These are phyloP conservation scores for Eupithecia inturbata DNA, from an alignment of 2,888 invertebrate genomes.

Conservation along the genomic window DNA sequence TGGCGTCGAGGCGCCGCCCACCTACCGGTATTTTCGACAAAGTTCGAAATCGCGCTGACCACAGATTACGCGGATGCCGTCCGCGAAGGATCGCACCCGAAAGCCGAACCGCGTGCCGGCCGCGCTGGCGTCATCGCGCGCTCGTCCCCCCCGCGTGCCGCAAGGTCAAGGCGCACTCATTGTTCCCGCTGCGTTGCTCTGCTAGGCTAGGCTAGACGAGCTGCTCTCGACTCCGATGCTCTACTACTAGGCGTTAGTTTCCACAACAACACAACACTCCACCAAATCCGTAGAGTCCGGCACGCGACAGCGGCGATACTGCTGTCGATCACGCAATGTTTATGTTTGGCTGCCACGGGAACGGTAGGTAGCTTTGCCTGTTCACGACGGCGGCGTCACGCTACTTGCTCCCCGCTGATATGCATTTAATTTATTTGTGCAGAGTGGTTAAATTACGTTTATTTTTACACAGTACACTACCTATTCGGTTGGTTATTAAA, in stretches of 20 bases:
- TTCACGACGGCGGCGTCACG: conserved; percentile 61
- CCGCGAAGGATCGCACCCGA: conserved; percentile 83
- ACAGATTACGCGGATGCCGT: conserved; percentile 82
- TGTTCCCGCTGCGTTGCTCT: conserved; percentile 70
- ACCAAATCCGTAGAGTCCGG: conserved; percentile 46
- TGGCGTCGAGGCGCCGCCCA: conserved; percentile 73
- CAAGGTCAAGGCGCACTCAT: conserved; percentile 82
- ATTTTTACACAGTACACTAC: conserved; percentile 34
- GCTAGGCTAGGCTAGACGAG: conserved; percentile 61
- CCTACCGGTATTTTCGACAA: conserved; percentile 78
- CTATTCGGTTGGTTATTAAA: background rate
- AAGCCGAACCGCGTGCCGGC: conserved; percentile 79
- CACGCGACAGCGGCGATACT: conserved; percentile 56
- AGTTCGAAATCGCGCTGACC: conserved; percentile 76
- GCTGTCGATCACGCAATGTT: conserved; percentile 79
- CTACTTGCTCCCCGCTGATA: conserved; percentile 53
- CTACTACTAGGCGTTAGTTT: conserved; percentile 54
- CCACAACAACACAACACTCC: conserved; percentile 47
- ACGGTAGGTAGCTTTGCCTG: conserved; percentile 54
- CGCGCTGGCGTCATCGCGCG: conserved; percentile 81
- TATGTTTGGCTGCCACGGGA: conserved; percentile 79
- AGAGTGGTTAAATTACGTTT: conserved; percentile 44
- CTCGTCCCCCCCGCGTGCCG: conserved; percentile 72
- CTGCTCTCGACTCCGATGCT: conserved; percentile 59
- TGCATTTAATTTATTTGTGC: conserved; percentile 50